phyloP scores from a whole-genome alignment of 2,888 invertebrate genomes.

The Bimastos eiseni region DNA sequence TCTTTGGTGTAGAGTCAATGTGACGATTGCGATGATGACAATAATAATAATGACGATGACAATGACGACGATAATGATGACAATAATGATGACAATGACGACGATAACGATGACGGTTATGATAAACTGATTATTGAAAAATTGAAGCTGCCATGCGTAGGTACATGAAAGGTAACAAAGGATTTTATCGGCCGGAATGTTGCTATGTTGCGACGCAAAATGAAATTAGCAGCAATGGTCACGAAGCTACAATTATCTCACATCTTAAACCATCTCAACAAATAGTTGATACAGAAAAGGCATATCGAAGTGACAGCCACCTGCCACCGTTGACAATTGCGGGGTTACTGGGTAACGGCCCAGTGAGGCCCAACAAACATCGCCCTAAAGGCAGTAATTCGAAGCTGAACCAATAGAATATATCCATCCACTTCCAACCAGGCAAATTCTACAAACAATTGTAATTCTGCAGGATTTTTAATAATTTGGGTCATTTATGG shows the following conservation, averaged over 20 bases:
- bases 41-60: constrained; percentile 22
- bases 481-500: not conserved
- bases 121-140: not conserved
- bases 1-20: not conserved
- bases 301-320: too few relatives aligned
- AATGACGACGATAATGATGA: constrained; percentile 16
- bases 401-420: not conserved
- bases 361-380: not conserved
- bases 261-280: not conserved
- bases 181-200: not conserved
- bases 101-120: constrained; percentile 20
- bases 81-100: constrained; percentile 23
- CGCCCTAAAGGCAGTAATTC: not conserved
- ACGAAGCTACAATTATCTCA: too few relatives aligned
- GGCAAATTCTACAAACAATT: not conserved
- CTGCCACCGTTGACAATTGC: not conserved
- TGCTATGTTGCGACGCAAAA: not conserved
- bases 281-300: not conserved
- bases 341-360: too few relatives aligned
- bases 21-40: constrained; percentile 1
- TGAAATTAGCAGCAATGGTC: not conserved
- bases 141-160: not conserved
- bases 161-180: not conserved
- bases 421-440: not conserved
- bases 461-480: not conserved